Base-by-base conservation (phyloP, 2,888 invertebrate species). In the Linyphia triangularis region DNA sequence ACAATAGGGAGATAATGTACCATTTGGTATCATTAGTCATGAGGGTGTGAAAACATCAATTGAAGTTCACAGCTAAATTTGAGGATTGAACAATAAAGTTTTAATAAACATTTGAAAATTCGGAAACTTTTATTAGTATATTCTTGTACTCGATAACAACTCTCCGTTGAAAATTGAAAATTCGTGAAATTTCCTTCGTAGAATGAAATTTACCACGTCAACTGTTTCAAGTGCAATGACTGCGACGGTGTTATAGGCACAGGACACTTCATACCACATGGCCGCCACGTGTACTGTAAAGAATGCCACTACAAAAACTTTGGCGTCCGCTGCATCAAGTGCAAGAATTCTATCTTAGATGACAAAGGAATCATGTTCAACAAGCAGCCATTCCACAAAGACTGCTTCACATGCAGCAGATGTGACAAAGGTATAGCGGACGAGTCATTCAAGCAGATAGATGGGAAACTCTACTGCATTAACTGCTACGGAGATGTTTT, bases 361-460 rank as follows among this genome's bases (percentile, higher is more conserved):
- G 79, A 85, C 13, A 30, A 65, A 13, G 85, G 72, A 16, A 22
- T 85, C 33, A 79, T 79, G 79, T 85, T 79, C 30, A 85, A 85
- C 24, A 79, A 85, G 19, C 24, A 85, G 19, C 79, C 85, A 0
- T 85, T 72, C 57, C 85, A 85, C 26, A 22, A 10, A 7, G 24
- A 24, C 5, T 85, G 85, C 57, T 85, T 85, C 85, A 69, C 30
- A 10, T 85, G 85, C 63, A 24, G 28, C 22, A 61, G n/a, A 19
- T 85, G 85, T 22, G n/a, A n/a, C 1, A 24, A n/a, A 16, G 40
- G 51, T 0, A 37, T 85, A 7, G 70, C 72, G 1, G 37, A 63
- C 43, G 28, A 61, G 24, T 51, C 79, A 0, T 85, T 85, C n/a
- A 79, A 70, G 26, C 40, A n/a, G 1, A 51, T 79, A 2, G 65